phyloP scores from a whole-genome alignment of 2,113 vertebrate species.

The Orcinus orca region DNA sequence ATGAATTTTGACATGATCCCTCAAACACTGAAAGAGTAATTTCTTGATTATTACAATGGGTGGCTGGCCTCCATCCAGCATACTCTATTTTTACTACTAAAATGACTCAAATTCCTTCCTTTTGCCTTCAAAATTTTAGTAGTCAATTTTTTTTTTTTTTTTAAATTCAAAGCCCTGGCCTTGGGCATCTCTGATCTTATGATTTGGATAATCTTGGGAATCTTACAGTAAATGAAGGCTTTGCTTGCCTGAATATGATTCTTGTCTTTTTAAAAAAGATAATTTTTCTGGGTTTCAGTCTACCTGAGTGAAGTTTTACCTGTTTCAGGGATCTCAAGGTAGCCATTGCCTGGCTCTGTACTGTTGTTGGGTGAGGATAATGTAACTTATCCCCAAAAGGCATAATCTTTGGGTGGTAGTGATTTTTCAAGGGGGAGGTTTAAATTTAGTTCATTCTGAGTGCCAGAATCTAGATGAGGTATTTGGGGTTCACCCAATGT shows the following conservation, averaged over 20 bases:
- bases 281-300: neutral
- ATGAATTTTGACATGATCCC: slow-evolving; percentile 25
- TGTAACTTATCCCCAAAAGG: neutral
- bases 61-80: slow-evolving; percentile 12
- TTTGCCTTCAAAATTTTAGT: slow-evolving; percentile 40
- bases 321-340: neutral
- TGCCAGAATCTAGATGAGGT: neutral
- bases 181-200: slow-evolving; percentile 28
- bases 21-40: neutral
- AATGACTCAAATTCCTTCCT: slow-evolving; percentile 69
- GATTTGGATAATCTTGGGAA: slow-evolving; percentile 1
- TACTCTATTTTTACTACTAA: slow-evolving; percentile 50
- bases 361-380: neutral
- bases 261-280: neutral
- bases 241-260: neutral
- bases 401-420: neutral
- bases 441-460: neutral
- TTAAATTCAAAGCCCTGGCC: neutral
- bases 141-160: neutral
- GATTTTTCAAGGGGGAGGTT: neutral
- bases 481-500: neutral
- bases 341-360: neutral
- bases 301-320: neutral
- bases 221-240: slow-evolving; percentile 35
- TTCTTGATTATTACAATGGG: slow-evolving; percentile 36